Conservation (phyloP, 2,797 vertebrate species). For the Heteromormyrus szaboi region DNA sequence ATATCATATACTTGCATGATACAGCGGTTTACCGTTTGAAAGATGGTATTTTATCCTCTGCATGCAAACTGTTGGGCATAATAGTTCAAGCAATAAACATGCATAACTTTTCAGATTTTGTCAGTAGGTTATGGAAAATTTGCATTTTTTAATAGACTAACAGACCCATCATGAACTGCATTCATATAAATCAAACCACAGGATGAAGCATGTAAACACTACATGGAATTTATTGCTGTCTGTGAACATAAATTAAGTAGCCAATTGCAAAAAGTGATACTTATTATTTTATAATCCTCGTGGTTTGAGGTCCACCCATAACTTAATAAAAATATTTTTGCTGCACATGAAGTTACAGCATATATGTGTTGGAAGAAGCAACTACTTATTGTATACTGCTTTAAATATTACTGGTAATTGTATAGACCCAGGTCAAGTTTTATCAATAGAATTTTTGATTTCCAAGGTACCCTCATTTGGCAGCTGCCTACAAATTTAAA, state of each 20-base stretch:
- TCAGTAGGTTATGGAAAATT: not conserved
- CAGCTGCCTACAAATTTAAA: not conserved
- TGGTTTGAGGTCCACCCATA: not conserved
- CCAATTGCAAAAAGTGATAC: not conserved
- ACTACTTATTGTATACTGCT: not conserved
- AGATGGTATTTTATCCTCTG: not conserved
- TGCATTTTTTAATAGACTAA: not conserved
- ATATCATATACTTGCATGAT: not conserved
- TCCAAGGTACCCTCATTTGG: not conserved
- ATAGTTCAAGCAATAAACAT: not conserved
- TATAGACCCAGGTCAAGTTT: not conserved
- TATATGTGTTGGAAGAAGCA: not conserved
- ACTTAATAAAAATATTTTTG: not conserved
- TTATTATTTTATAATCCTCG: not conserved
- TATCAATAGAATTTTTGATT: not conserved
- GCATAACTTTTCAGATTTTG: not conserved
- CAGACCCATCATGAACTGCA: not conserved
- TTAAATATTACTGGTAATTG: not conserved
- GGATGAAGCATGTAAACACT: not conserved
- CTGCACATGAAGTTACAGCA: not conserved
- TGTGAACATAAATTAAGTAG: not conserved
- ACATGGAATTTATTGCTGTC: not conserved
- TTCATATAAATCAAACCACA: not conserved
- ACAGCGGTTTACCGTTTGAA: not conserved
- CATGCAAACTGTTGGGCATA: not conserved